phyloP scores from a whole-genome alignment of 2,888 invertebrate genomes.

The Lycophotia porphyrea region DNA sequence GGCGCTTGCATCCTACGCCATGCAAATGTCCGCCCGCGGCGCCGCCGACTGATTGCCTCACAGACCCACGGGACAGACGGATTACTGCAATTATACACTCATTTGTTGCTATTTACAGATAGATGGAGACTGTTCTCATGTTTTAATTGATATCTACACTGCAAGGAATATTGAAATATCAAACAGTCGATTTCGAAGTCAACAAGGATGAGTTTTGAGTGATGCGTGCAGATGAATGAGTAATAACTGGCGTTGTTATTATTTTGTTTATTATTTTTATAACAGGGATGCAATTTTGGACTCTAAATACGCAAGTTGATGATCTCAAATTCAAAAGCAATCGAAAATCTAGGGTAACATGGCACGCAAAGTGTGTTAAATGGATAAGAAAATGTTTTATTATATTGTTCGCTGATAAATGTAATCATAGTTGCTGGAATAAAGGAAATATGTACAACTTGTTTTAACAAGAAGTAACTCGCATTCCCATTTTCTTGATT shows the following conservation, averaged over 20 bases:
- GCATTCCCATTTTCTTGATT: neutral
- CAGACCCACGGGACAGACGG: constrained; percentile 58
- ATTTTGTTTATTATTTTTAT: constrained; percentile 22
- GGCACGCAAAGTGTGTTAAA: neutral
- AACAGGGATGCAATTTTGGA: constrained; percentile 9
- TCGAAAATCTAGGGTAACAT: neutral
- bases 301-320: neutral
- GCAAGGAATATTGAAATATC: constrained; percentile 45
- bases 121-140: constrained; percentile 49
- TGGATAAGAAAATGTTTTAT: neutral
- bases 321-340: neutral
- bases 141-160: constrained; percentile 61
- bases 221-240: constrained; percentile 19
- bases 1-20: constrained; percentile 37
- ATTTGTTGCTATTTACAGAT: constrained; percentile 66
- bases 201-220: constrained; percentile 34
- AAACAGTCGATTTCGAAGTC: constrained; percentile 5
- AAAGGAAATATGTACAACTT: neutral
- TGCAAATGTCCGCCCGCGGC: constrained; percentile 66
- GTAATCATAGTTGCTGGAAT: neutral
- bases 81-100: constrained; percentile 67
- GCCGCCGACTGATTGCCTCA: constrained; percentile 62
- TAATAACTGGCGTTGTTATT: constrained; percentile 31
- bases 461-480: neutral
- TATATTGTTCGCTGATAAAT: neutral